A percentile compares a stretch with the other conserved stretches of the same genome.
Conservation (phyloP, 1,140 invertebrate genomes). For the Eciton burchellii region DNA sequence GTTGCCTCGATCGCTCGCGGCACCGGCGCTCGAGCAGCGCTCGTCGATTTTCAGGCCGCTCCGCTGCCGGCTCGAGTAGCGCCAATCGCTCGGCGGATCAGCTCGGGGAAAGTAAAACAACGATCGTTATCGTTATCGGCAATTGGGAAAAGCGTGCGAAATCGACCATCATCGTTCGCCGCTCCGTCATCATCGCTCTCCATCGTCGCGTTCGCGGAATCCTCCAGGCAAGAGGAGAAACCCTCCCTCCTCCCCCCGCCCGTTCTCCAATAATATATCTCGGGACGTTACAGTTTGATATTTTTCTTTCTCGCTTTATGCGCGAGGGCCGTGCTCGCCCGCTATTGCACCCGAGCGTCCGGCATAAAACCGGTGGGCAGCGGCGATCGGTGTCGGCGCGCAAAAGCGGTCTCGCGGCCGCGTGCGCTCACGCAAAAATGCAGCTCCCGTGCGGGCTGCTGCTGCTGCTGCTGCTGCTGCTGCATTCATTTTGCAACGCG, state of each 20-base stretch:
- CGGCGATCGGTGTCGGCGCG: slow-evolving; percentile 44
- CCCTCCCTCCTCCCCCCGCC: neutral
- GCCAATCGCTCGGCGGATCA: too few relatives aligned
- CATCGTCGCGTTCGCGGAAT: too few relatives aligned
- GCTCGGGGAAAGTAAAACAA: too few relatives aligned
- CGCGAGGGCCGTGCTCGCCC: neutral
- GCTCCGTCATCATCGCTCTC: too few relatives aligned
- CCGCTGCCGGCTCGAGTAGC: too few relatives aligned
- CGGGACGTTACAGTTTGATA: slow-evolving; percentile 1
- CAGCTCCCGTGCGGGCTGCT: slow-evolving; percentile 51
- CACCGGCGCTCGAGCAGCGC: too few relatives aligned
- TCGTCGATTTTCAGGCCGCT: too few relatives aligned
- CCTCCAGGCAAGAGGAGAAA: too few relatives aligned
- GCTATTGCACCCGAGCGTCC: neutral
- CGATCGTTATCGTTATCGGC: too few relatives aligned
- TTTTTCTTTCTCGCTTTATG: slow-evolving; percentile 10
- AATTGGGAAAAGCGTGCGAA: too few relatives aligned
- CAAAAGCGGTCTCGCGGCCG: slow-evolving; percentile 52
- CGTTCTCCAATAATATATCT: slow-evolving; percentile 20
- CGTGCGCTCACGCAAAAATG: slow-evolving; percentile 62
- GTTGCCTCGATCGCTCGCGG: too few relatives aligned
- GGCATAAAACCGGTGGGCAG: slow-evolving; percentile 35
- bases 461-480: slow-evolving; percentile 16
- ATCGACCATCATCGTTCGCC: too few relatives aligned
- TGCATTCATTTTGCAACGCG: slow-evolving; percentile 59